Conservation (phyloP, 2,797 vertebrate species). For the Rhinoraja longicauda region DNA sequence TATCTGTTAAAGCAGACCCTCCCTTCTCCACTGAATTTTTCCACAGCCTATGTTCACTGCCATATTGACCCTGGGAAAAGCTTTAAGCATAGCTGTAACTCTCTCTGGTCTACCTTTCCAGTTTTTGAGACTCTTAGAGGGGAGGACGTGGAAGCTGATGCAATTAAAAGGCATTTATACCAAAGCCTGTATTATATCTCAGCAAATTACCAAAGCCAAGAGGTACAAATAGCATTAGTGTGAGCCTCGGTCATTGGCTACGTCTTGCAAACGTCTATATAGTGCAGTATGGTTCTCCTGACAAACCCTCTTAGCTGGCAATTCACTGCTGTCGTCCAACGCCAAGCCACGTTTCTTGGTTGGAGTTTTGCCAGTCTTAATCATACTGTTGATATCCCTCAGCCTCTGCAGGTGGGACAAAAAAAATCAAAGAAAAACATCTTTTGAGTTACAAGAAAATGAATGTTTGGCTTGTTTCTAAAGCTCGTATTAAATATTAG, state of each 20-base stretch:
- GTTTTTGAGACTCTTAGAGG: neutral
- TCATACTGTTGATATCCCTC: slow-evolving; percentile 91
- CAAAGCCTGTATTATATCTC: neutral
- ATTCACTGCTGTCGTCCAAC: slow-evolving; percentile 71
- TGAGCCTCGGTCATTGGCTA: slow-evolving; percentile 81
- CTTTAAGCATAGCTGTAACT: neutral
- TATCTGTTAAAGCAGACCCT: neutral
- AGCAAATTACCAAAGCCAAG: neutral
- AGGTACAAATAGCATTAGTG: slow-evolving; percentile 60
- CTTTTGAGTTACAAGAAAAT: neutral
- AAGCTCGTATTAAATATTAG: neutral
- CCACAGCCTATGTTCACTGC: neutral
- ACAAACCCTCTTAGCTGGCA: slow-evolving; percentile 80
- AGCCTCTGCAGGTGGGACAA: slow-evolving; percentile 61
- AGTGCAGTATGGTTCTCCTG: slow-evolving; percentile 80
- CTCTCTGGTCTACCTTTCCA: neutral
- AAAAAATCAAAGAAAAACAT: too few relatives aligned
- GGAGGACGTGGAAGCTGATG: neutral
- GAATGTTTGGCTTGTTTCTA: neutral
- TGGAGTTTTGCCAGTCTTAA: slow-evolving; percentile 81
- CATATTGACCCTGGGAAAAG: neutral
- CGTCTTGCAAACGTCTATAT: slow-evolving; percentile 76
- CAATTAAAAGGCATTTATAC: neutral
- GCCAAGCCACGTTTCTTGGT: slow-evolving; percentile 80
- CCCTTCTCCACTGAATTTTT: neutral